Conservation (phyloP, 2,888 invertebrate genomes). For the Calliscelio sp. region DNA sequence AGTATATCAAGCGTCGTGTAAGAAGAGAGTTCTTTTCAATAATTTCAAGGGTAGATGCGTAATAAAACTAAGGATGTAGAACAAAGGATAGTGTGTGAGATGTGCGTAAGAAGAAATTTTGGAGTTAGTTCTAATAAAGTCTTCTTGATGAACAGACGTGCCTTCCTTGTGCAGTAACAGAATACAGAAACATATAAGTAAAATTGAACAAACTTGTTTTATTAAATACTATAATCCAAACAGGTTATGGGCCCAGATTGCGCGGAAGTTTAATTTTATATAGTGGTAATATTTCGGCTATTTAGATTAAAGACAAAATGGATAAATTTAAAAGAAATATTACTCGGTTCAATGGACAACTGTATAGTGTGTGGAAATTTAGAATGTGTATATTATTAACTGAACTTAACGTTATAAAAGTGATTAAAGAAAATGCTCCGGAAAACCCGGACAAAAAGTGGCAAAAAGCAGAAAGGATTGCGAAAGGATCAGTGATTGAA, state of each 20-base stretch:
- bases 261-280: neutral
- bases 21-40: too few relatives aligned
- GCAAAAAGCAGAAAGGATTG: slow-evolving; percentile 2
- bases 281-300: neutral
- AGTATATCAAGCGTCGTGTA: too few relatives aligned
- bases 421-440: neutral
- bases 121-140: neutral
- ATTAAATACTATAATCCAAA: neutral
- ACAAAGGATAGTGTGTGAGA: neutral
- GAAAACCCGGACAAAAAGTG: neutral
- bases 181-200: neutral
- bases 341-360: neutral
- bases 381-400: neutral
- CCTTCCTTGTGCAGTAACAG: neutral
- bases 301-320: neutral
- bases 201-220: neutral
- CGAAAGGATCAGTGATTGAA: neutral
- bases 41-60: too few relatives aligned
- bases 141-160: neutral
- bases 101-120: neutral
- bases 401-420: neutral
- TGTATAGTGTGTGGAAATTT: slow-evolving; percentile 21
- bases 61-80: too few relatives aligned
- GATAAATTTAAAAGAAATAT: slow-evolving; percentile 18
- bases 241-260: slow-evolving; percentile 28